Percentiles rank a stretch among this genome's conserved stretches.
Conservation (phyloP, 2,888 invertebrate species). For the Ernsta delagoae region DNA sequence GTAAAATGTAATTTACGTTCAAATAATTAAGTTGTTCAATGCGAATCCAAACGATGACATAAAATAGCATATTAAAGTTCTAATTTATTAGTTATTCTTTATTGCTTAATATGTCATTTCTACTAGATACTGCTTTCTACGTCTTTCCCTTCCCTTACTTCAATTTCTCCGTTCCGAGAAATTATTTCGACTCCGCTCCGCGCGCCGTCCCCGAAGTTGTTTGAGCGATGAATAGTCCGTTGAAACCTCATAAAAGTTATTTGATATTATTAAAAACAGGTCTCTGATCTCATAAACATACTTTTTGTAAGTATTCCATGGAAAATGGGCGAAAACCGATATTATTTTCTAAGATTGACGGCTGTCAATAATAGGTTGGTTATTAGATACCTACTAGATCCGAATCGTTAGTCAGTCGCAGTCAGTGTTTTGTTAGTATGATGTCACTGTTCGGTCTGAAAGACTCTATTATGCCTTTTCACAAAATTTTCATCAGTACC, state of each 20-base stretch:
- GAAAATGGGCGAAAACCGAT: not conserved
- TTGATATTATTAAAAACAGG: not conserved
- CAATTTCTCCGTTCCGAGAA: conserved; percentile 7
- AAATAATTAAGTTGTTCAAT: no score
- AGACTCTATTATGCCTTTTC: no score
- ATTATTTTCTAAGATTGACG: no score
- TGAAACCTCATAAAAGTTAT: conserved; percentile 17
- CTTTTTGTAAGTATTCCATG: not conserved
- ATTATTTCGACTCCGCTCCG: not conserved
- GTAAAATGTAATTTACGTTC: no score
- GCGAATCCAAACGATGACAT: no score
- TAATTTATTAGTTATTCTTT: not conserved
- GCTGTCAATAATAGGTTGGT: no score
- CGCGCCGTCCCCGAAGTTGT: conserved; percentile 17
- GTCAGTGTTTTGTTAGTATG: no score
- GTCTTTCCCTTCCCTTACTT: not conserved
- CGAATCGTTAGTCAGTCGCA: no score
- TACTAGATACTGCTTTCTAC: not conserved
- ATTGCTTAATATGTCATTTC: not conserved
- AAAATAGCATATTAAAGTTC: not conserved
- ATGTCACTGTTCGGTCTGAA: no score
- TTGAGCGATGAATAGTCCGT: conserved; percentile 28
- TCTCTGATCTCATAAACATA: not conserved
- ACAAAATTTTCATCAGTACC: no score
- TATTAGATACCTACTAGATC: no score